A percentile compares a stretch with the other conserved stretches of the same genome.
Evolutionary conservation across 2,888 invertebrate genomes (phyloP).

Genomic region (Creontiades dilutus): DNA sequence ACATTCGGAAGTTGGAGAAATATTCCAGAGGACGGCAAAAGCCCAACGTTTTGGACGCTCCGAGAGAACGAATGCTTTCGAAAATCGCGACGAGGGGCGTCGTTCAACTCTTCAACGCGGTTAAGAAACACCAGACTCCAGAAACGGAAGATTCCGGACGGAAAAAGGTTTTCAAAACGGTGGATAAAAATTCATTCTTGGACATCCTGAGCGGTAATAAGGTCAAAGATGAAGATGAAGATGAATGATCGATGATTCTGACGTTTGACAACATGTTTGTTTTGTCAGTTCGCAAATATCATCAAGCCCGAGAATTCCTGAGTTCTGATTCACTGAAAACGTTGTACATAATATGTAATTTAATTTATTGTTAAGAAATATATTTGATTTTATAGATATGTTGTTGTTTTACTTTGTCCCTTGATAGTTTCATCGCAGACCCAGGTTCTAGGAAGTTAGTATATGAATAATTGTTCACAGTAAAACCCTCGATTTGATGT

Average conservation of each 20-base stretch:
- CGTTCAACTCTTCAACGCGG: slow-evolving; percentile 68
- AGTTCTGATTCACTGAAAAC: too few species aligned
- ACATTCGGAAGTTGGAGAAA: slow-evolving; percentile 15
- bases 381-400: too few species aligned
- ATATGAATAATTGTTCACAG: too few species aligned
- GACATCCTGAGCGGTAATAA: slow-evolving; percentile 57
- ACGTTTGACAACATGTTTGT: too few species aligned
- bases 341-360: too few species aligned
- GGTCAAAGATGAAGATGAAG: slow-evolving; percentile 54
- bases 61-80: slow-evolving; percentile 47
- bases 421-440: too few species aligned
- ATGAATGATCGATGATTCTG: not conserved
- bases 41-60: slow-evolving; percentile 63
- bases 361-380: too few species aligned
- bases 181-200: slow-evolving; percentile 59
- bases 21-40: slow-evolving; percentile 57
- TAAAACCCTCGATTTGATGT: too few species aligned
- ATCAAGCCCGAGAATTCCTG: too few species aligned
- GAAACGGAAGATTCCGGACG: not conserved
- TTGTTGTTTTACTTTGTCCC: too few species aligned
- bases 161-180: slow-evolving; percentile 4
- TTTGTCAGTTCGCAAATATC: too few species aligned
- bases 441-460: too few species aligned
- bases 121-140: slow-evolving; percentile 57
- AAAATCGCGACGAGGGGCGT: slow-evolving; percentile 65